Conservation (phyloP, 2,113 vertebrate species). For the Delphinapterus leucas region DNA sequence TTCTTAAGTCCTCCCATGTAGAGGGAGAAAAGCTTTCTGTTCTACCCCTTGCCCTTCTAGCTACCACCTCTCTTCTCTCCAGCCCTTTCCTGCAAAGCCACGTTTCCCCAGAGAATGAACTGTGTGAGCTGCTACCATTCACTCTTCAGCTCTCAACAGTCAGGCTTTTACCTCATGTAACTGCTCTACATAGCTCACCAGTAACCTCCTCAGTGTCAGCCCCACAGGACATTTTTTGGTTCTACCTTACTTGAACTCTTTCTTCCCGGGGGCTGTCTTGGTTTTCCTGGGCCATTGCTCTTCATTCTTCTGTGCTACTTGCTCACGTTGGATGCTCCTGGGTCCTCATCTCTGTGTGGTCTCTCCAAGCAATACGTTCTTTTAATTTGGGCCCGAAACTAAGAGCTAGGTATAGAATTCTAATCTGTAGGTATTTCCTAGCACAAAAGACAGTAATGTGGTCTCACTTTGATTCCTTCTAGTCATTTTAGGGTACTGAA, state of each 20-base stretch:
- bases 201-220: not conserved
- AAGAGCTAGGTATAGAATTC: not conserved
- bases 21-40: not conserved
- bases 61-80: not conserved
- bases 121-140: not conserved
- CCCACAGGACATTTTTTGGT: not conserved
- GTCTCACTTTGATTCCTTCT: not conserved
- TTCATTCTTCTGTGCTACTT: not conserved
- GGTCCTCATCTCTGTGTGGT: not conserved
- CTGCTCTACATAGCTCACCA: not conserved
- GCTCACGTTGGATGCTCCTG: not conserved
- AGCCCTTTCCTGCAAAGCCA: not conserved
- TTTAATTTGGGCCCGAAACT: not conserved
- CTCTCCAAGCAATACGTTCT: not conserved
- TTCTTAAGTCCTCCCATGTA: not conserved
- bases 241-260: not conserved
- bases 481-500: not conserved
- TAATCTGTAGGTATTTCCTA: not conserved
- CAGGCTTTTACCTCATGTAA: not conserved
- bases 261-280: not conserved
- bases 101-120: not conserved
- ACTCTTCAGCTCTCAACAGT: not conserved
- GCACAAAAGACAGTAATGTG: not conserved
- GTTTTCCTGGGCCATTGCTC: not conserved
- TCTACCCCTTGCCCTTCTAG: not conserved